Evolutionary conservation across 1,140 invertebrate genomes (phyloP).

Genomic region (Heliothis subflexa): DNA sequence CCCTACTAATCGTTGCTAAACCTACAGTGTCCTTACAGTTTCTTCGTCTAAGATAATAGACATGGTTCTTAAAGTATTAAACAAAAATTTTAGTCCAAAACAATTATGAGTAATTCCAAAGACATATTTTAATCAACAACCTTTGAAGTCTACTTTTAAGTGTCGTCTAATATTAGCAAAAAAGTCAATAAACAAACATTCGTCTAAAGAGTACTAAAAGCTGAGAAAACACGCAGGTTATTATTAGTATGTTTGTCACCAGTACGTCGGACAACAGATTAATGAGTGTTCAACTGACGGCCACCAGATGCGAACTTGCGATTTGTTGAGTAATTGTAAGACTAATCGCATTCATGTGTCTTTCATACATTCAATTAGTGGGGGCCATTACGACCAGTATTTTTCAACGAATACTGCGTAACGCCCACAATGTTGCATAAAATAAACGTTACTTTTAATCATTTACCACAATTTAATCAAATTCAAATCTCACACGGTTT

Average conservation of each 20-base stretch:
- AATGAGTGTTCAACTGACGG: slow-evolving; percentile 27
- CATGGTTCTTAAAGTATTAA: too few species aligned
- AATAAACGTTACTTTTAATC: slow-evolving; percentile 5
- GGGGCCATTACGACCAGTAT: not conserved
- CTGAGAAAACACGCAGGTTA: slow-evolving; percentile 4
- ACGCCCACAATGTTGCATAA: not conserved
- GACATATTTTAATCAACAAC: not conserved
- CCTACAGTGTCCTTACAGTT: too few species aligned
- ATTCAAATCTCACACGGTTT: not conserved
- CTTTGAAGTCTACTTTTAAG: not conserved
- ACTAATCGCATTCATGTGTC: slow-evolving; percentile 26
- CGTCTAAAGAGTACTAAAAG: not conserved
- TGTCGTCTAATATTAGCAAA: slow-evolving; percentile 10
- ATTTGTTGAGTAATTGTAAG: slow-evolving; percentile 43
- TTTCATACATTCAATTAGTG: slow-evolving; percentile 27
- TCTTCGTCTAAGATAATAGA: too few species aligned
- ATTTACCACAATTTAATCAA: not conserved
- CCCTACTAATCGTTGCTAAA: too few species aligned
- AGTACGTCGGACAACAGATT: slow-evolving; percentile 35
- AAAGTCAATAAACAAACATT: slow-evolving; percentile 1
- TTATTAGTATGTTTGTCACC: slow-evolving; percentile 34
- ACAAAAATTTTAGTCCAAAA: too few species aligned
- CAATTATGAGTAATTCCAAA: too few species aligned
- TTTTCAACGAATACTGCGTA: not conserved
- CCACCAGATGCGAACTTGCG: slow-evolving; percentile 33